Evolutionary conservation across 2,113 vertebrate species (phyloP).

Genomic region (Aspidoscelis tigris): DNA sequence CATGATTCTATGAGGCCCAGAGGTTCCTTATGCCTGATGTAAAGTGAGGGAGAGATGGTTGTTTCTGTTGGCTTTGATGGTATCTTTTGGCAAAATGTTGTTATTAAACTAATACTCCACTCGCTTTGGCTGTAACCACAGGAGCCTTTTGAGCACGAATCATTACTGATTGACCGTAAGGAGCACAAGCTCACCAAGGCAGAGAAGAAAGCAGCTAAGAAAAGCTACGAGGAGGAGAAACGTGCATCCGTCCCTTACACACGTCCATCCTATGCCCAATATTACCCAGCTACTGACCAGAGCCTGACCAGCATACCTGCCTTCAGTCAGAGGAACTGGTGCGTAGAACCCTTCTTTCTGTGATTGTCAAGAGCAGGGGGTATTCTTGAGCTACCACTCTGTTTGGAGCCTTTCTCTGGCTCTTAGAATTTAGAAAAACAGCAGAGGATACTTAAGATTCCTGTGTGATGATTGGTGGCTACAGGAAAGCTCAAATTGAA

Average conservation of each 20-base stretch:
- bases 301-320: slow-evolving; percentile 91
- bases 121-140: slow-evolving; percentile 66
- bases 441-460: too few relatives aligned
- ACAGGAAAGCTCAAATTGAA: neutral
- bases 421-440: neutral
- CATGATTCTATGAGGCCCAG: too few relatives aligned
- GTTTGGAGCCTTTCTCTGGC: neutral
- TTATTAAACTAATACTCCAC: neutral
- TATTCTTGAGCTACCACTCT: neutral
- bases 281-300: slow-evolving; percentile 94
- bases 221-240: slow-evolving; percentile 98
- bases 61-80: slow-evolving; percentile 41
- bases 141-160: slow-evolving; percentile 97
- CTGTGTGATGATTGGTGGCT: neutral
- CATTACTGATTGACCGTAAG: slow-evolving; percentile 94
- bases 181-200: slow-evolving; percentile 97
- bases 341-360: slow-evolving; percentile 55
- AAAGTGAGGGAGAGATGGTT: neutral
- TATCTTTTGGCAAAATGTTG: slow-evolving; percentile 26
- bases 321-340: slow-evolving; percentile 98
- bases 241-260: slow-evolving; percentile 95
- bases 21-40: too few relatives aligned
- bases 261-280: slow-evolving; percentile 95
- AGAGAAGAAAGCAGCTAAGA: slow-evolving; percentile 98
- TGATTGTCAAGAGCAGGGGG: neutral